Conservation (phyloP, 2,888 invertebrate species). For the Drosophila mimica region DNA sequence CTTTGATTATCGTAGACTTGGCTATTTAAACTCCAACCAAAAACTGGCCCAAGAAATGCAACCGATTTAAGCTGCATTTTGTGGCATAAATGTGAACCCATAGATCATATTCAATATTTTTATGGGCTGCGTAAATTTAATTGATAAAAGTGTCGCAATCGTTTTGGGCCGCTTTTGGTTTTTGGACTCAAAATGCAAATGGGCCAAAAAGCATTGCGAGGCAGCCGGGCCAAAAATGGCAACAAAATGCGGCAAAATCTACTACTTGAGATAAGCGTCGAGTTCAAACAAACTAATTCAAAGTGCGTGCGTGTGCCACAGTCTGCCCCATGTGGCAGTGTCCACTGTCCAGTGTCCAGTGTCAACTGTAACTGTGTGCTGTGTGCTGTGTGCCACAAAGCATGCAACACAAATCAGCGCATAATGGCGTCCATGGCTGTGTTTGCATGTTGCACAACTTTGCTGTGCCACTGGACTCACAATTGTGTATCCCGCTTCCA, state of each 20-base stretch:
- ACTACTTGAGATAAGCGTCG: constrained; percentile 80
- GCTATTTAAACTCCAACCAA: constrained; percentile 45
- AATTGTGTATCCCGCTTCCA: constrained; percentile 29
- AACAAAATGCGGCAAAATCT: constrained; percentile 76
- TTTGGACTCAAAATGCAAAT: constrained; percentile 45
- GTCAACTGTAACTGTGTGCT: constrained; percentile 31
- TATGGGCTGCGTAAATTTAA: constrained; percentile 72
- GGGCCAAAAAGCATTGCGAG: constrained; percentile 47
- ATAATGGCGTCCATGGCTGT: constrained; percentile 71
- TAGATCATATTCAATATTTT: constrained; percentile 58
- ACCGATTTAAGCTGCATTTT: constrained; percentile 34
- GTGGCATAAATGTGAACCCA: constrained; percentile 1
- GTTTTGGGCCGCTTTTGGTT: constrained; percentile 16
- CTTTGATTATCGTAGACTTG: constrained; percentile 6
- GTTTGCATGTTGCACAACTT: constrained; percentile 64
- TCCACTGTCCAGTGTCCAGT: constrained; percentile 18
- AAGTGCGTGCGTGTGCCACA: constrained; percentile 54
- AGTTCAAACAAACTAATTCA: constrained; percentile 82
- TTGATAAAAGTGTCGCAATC: constrained; percentile 71
- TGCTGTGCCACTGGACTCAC: constrained; percentile 34
- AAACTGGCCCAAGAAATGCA: constrained; percentile 1
- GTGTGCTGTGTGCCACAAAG: constrained; percentile 60
- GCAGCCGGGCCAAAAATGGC: constrained; percentile 53
- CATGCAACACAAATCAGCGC: constrained; percentile 77
- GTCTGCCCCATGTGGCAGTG: constrained; percentile 28